These are phyloP conservation scores for Iguana delicatissima DNA, from an alignment of 2,797 vertebrate species.

Conservation along the genomic window DNA sequence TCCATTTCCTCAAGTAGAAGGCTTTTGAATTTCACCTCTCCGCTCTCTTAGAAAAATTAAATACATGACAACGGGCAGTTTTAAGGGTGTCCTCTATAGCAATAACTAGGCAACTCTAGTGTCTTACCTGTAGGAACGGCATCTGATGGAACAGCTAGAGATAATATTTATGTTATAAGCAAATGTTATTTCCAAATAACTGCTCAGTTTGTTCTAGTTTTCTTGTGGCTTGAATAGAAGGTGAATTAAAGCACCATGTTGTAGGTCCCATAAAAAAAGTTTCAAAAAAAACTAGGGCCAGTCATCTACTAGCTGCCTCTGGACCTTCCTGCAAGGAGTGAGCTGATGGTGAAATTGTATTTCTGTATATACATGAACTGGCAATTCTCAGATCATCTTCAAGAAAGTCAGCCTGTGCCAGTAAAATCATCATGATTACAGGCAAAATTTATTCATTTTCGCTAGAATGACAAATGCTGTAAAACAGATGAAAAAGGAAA, in stretches of 20 bases:
- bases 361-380: neutral
- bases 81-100: neutral
- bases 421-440: neutral
- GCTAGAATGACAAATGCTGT: neutral
- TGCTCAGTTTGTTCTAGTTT: neutral
- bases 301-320: neutral
- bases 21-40: neutral
- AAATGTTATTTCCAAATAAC: neutral
- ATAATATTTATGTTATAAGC: neutral
- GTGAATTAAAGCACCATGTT: neutral
- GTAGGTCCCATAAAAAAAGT: neutral
- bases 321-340: neutral
- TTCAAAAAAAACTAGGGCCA: neutral
- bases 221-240: neutral
- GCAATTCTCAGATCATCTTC: neutral
- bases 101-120: neutral
- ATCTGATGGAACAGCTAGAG: neutral
- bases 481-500: no score
- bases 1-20: neutral
- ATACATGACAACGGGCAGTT: neutral
- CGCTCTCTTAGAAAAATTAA: neutral
- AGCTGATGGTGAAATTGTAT: no score
- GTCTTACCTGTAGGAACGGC: neutral
- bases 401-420: neutral
- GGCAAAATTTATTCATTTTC: neutral